Evolutionary conservation across 2,888 invertebrate species (phyloP).

Genomic region (Chymomyza caudatula): DNA sequence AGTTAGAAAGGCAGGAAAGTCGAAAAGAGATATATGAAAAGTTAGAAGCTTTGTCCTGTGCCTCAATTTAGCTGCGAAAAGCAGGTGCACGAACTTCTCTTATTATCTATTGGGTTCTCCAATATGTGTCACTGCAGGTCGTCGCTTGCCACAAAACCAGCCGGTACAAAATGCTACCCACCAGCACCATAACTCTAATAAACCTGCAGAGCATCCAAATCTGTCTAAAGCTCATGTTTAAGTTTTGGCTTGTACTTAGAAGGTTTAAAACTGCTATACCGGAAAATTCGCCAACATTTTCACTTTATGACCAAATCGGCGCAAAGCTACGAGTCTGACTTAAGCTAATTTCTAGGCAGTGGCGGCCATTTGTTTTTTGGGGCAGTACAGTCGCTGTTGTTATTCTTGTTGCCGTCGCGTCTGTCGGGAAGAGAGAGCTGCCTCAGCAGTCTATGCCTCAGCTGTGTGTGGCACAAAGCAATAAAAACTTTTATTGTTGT

Average conservation of each 20-base stretch:
- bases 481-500: conserved; percentile 75
- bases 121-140: too few relatives aligned
- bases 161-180: too few relatives aligned
- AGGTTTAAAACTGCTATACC: background rate
- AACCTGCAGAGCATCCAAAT: background rate
- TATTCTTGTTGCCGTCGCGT: background rate
- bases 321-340: conserved; percentile 14
- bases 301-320: background rate
- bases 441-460: conserved; percentile 35
- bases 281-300: background rate
- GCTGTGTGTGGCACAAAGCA: conserved; percentile 60
- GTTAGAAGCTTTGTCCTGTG: too few relatives aligned
- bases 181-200: too few relatives aligned
- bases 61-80: too few relatives aligned
- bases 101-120: too few relatives aligned
- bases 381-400: background rate
- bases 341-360: conserved; percentile 53
- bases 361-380: background rate
- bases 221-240: background rate
- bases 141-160: too few relatives aligned
- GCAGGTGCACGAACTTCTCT: too few relatives aligned
- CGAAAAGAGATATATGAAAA: too few relatives aligned
- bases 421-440: background rate
- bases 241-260: background rate
- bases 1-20: too few relatives aligned